phyloP scores from a whole-genome alignment of 53 echinoderm and acorn worm species.

The Astropecten irregularis region DNA sequence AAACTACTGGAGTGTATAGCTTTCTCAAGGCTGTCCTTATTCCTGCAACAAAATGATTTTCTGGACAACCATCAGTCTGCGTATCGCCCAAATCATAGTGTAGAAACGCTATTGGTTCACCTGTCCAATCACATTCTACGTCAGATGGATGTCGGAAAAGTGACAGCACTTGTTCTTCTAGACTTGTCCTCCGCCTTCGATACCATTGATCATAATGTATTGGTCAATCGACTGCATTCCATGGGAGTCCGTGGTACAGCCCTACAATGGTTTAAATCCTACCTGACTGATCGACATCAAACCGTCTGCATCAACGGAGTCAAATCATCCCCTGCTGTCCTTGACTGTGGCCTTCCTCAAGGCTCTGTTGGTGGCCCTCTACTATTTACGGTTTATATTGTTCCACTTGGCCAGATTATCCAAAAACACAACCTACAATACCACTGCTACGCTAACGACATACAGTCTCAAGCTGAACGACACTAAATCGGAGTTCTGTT shows the following conservation, averaged over 20 bases:
- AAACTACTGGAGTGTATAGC: slow-evolving; percentile 13
- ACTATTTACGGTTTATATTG: no score
- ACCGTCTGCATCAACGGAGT: background rate
- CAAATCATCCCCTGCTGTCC: background rate
- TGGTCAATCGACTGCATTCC: background rate
- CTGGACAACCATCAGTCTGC: no score
- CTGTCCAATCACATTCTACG: background rate
- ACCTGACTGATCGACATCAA: background rate
- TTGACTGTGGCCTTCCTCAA: slow-evolving; percentile 12
- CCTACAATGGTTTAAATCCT: slow-evolving; percentile 4
- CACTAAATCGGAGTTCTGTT: background rate
- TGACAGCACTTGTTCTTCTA: background rate
- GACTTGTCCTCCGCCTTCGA: background rate
- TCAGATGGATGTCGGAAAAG: background rate
- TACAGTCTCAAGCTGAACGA: slow-evolving; percentile 14
- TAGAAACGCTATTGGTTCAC: background rate
- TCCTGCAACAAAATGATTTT: background rate
- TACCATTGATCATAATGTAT: background rate
- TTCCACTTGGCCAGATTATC: background rate
- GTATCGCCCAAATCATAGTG: background rate
- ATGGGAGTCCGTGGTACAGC: background rate
- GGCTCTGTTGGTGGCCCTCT: no score
- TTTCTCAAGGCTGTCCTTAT: background rate
- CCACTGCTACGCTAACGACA: slow-evolving; percentile 1
- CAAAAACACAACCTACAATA: no score